Conservation (phyloP, 2,113 vertebrate species). For the Tachysurus fulvidraco region DNA sequence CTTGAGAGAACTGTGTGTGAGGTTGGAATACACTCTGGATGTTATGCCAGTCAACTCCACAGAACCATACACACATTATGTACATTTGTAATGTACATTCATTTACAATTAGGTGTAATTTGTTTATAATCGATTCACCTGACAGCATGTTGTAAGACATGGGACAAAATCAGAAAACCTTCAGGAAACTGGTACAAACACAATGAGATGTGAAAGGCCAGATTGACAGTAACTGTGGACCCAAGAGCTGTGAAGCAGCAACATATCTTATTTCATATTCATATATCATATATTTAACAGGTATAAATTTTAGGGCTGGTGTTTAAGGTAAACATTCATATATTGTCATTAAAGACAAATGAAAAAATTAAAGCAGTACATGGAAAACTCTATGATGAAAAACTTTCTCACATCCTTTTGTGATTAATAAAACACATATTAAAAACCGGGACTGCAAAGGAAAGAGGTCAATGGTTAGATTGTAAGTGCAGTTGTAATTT, state of each 20-base stretch:
- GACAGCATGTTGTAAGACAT: neutral
- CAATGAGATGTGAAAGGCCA: neutral
- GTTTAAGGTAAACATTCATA: neutral
- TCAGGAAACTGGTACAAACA: neutral
- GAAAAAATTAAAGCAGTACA: neutral
- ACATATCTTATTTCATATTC: too few species aligned
- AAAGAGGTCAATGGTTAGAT: slow-evolving; percentile 46
- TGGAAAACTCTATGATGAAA: neutral
- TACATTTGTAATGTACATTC: neutral
- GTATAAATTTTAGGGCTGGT: neutral
- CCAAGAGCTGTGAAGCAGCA: neutral
- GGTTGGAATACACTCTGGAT: neutral
- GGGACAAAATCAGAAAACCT: neutral
- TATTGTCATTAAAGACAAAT: neutral
- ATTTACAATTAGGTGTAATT: neutral
- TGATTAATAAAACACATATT: slow-evolving; percentile 49
- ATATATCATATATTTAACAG: too few species aligned
- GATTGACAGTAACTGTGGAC: neutral
- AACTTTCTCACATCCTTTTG: neutral
- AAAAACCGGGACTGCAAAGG: slow-evolving; percentile 50
- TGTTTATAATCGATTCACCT: neutral
- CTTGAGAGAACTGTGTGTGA: neutral
- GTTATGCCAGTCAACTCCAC: neutral
- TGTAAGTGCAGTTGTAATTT: slow-evolving; percentile 50
- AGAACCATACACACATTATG: neutral